These are phyloP conservation scores for Ormyrus rosae DNA, from an alignment of 2,888 invertebrate genomes.

Conservation along the genomic window DNA sequence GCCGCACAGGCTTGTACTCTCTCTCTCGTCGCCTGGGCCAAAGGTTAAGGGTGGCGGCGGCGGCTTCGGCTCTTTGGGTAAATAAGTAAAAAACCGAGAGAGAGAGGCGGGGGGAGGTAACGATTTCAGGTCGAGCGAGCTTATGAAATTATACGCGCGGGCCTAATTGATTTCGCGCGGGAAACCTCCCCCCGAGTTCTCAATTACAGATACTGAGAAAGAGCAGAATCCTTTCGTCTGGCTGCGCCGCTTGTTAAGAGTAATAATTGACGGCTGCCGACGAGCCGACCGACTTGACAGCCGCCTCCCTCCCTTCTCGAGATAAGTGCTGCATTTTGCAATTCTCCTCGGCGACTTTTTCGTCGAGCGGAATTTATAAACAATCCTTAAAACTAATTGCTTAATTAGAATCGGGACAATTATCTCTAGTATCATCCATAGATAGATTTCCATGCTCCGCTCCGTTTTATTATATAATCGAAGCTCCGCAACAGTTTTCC, in stretches of 20 bases:
- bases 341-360: too few species aligned
- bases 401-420: too few species aligned
- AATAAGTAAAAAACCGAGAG: constrained; percentile 70
- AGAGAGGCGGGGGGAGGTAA: not conserved
- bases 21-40: too few species aligned
- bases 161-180: not conserved
- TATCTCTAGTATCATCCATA: too few species aligned
- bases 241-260: constrained; percentile 28
- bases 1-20: constrained; percentile 45
- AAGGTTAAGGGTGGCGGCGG: constrained; percentile 25
- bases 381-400: too few species aligned
- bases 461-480: not conserved
- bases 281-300: not conserved
- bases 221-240: constrained; percentile 19
- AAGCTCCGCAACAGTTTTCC: not conserved
- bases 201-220: constrained; percentile 36
- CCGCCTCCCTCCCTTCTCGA: too few species aligned
- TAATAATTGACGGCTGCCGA: constrained; percentile 42
- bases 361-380: too few species aligned
- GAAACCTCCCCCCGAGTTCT: constrained; percentile 1
- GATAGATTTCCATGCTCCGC: too few species aligned
- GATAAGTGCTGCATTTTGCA: too few species aligned
- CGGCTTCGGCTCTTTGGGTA: constrained; percentile 68
- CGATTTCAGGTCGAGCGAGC: not conserved
- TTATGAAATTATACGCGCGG: constrained; percentile 28